Evolutionary conservation across 2,888 invertebrate species (phyloP).

Genomic region (Noctua comes): DNA sequence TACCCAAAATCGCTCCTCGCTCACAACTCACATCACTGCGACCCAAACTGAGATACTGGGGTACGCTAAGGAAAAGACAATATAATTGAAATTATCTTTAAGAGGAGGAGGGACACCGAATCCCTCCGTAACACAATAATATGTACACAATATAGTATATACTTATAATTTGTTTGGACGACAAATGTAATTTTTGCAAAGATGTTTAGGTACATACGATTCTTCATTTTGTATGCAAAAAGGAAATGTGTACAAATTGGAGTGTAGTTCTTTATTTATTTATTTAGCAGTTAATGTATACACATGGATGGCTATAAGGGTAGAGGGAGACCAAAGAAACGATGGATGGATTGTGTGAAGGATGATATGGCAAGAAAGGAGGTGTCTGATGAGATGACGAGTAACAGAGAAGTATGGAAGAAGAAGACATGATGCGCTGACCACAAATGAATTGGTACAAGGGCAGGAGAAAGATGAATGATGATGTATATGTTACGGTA

Average conservation of each 20-base stretch:
- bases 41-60: slow-evolving; percentile 23
- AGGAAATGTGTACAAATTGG: background rate
- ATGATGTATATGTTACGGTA: too few relatives aligned
- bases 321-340: too few relatives aligned
- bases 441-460: too few relatives aligned
- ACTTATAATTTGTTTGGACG: slow-evolving; percentile 33
- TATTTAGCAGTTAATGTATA: background rate
- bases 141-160: slow-evolving; percentile 5
- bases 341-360: too few relatives aligned
- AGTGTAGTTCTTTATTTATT: background rate
- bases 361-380: too few relatives aligned
- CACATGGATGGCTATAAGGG: too few relatives aligned
- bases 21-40: background rate
- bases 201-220: background rate
- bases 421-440: too few relatives aligned
- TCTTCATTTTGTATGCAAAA: background rate
- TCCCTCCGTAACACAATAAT: slow-evolving; percentile 9
- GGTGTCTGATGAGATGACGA: too few relatives aligned
- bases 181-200: slow-evolving; percentile 3
- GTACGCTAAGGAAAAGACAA: slow-evolving; percentile 17
- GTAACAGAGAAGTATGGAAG: too few relatives aligned
- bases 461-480: too few relatives aligned
- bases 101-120: slow-evolving; percentile 23
- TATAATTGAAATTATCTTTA: slow-evolving; percentile 59
- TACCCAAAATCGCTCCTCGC: slow-evolving; percentile 22